Evolutionary conservation across 2,113 vertebrate species (phyloP), one percentile per base, ranked within the genome.

Genomic region (Myrmophylax atrothorax): DNA sequence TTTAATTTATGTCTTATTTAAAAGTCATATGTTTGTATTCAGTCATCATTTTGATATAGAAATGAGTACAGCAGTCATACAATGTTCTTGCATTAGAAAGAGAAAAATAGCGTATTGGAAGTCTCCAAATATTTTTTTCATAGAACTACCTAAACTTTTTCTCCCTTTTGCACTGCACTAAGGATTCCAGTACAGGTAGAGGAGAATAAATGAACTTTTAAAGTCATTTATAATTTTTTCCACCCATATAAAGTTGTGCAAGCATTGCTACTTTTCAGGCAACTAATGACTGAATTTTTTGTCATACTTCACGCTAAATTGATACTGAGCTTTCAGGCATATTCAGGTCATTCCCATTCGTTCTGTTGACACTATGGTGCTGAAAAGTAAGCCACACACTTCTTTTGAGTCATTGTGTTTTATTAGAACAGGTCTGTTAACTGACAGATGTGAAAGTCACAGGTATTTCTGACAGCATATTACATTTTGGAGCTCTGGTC

Each of bases 251-350:
- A 88, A 92, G 42, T n/a, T 16, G 0, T 68, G 22, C 31, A 56
- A 93, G 15, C 37, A 31, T 53, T 84, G 14, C 46, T 75, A 47
- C 15, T 72, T 82, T 75, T 87, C 66, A 67, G 44, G 18, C 8
- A 63, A 92, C 11, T 91, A 90, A 84, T 64, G 83, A 91, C 26
- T 62, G 18, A 64, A 74, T 33, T 56, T 86, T 69, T 96, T 96
- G 37, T 33, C 67, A 40, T 35, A 52, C 14, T 76, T 79, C 84
- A 58, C 25, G n/a, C 12, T 44, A 63, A 94, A 94, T 72, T 44
- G n/a, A 42, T 53, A 19, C 24, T 67, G 56, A 63, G 33, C n/a
- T 33, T 87, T 88, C 72, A 79, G 59, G 47, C 22, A 15, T 23
- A 58, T 95, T 79, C 38, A 46, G 46, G 29, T 93, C 79, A 50